Evolutionary conservation across 1,140 invertebrate genomes (phyloP).

Genomic region (Vanessa tameamea): DNA sequence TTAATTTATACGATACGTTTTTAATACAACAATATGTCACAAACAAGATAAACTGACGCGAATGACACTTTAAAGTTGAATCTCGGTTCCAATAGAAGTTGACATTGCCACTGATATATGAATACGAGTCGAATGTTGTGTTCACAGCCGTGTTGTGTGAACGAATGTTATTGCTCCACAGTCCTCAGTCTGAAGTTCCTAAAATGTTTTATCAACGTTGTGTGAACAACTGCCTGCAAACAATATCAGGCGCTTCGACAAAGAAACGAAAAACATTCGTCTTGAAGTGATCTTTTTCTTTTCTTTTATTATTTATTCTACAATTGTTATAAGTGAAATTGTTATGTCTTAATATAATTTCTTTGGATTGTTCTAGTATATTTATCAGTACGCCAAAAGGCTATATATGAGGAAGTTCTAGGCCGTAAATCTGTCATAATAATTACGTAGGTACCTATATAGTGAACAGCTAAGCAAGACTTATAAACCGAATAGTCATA

Average conservation of each 20-base stretch:
- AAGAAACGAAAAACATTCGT: conserved; percentile 34
- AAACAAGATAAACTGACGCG: conserved; percentile 62
- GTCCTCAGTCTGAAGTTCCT: conserved; percentile 18
- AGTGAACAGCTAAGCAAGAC: no score
- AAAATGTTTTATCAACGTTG: conserved; percentile 32
- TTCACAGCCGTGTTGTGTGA: conserved; percentile 14
- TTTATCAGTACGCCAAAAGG: no score
- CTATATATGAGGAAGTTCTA: no score
- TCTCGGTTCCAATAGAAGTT: conserved; percentile 17
- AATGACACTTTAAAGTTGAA: conserved; percentile 47
- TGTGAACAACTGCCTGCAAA: conserved; percentile 51
- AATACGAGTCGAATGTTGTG: conserved; percentile 15
- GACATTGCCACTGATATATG: conserved; percentile 28
- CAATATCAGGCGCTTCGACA: conserved; percentile 51
- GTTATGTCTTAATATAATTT: no score
- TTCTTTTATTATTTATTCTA: neutral
- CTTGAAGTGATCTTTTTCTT: conserved; percentile 1
- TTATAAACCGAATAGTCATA: no score
- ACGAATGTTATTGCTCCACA: conserved; percentile 26
- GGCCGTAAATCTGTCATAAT: no score
- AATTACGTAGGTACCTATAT: no score
- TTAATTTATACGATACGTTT: conserved; percentile 65
- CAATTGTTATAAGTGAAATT: no score
- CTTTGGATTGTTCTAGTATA: no score
- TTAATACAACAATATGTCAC: conserved; percentile 51